Evolutionary conservation across 2,888 invertebrate genomes (phyloP), one percentile per base, ranked within the genome.

Genomic region (Arctia plantaginis): DNA sequence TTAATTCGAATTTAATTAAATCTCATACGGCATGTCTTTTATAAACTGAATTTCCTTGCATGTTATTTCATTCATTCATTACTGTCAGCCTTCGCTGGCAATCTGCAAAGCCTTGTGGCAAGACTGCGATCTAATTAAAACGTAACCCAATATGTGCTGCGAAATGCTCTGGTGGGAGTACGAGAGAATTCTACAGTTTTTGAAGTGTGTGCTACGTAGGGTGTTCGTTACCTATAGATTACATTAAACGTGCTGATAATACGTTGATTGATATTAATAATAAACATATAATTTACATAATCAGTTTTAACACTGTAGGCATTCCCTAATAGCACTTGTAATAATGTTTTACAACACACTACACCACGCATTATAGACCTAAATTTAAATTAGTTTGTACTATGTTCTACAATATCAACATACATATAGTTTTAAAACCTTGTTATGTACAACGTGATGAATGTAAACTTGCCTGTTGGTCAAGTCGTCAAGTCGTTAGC

Each of bases 111-210:
- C 41, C 55, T 66, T 72, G 51, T 55, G 27, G 41, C 13, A 66
- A 20, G 72, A 66, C 41, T 66, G 30, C 55, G 30, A 64, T 64
- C 47, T 69, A 73, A 73, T 69, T 73, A 73, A 65, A 69, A 73
- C 23, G 23, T 69, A 73, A 73, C 64, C 68, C 68, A 65, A 68
- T 47, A 72, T 65, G 20, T 72, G 67, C 67, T 47, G 15, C 23
- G 27, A 18, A 70, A 44, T 18, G 70, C 41, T 55, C 51, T 41
- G 15, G 33, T 15, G 33, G n/a, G 30, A 67, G 33, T 27, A 44
- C 59, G 4, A 10, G 67, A 33, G n/a, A 59, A 27, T 72, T 47
- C n/a, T 30, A 39, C 44, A 33, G 64, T 1, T 44, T 64, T 71
- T 68, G 30, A 47, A 68, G 30, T 10, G 67, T 20, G 30, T 15